A percentile compares a stretch with the other conserved stretches of the same genome.
phyloP scores from a whole-genome alignment of 2,113 vertebrate genomes.

The Psephotus haematonotus region DNA sequence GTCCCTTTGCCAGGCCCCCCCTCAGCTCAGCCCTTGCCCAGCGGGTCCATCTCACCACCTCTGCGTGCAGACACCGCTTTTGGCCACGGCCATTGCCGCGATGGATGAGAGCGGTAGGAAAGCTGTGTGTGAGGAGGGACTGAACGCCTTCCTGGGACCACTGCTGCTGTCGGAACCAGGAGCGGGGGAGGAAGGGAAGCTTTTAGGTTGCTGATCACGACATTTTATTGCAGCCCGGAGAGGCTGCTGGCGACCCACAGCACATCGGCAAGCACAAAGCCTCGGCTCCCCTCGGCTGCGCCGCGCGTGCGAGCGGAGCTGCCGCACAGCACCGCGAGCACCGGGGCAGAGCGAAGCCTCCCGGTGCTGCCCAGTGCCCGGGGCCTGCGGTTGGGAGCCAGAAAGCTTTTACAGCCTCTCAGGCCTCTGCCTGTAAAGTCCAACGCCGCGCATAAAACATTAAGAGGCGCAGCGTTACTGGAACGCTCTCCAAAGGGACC shows the following conservation, averaged over 20 bases:
- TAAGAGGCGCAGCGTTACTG: slow-evolving; percentile 23
- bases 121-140: background rate
- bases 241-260: slow-evolving; percentile 30
- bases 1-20: background rate
- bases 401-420: slow-evolving; percentile 47
- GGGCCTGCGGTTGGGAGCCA: slow-evolving; percentile 5
- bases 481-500: slow-evolving; percentile 44
- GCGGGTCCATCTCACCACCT: background rate
- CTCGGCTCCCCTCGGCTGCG: background rate
- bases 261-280: background rate
- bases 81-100: rapidly evolving
- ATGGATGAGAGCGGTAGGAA: background rate
- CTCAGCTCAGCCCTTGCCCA: rapidly evolving
- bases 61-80: background rate
- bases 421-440: slow-evolving; percentile 36
- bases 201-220: slow-evolving; percentile 41
- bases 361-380: background rate
- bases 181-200: background rate
- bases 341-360: background rate
- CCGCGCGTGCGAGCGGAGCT: background rate
- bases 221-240: slow-evolving; percentile 47
- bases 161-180: background rate
- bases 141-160: slow-evolving; percentile 17
- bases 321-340: background rate
- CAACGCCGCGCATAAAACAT: slow-evolving; percentile 37